Conservation (phyloP, 2,888 invertebrate species). For the Epirrita christyi region DNA sequence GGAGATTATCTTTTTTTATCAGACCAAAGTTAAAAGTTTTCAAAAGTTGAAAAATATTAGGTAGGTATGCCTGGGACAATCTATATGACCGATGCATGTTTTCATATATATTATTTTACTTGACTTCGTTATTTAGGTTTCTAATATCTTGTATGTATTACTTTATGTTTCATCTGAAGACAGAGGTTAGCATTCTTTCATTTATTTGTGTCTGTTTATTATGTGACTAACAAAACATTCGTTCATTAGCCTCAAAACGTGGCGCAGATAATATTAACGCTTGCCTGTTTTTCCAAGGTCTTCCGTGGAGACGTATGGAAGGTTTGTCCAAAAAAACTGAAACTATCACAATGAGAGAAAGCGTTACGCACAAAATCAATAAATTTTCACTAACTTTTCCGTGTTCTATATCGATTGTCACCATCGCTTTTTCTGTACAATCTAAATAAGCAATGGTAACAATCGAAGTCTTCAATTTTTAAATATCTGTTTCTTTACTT, state of each 20-base stretch:
- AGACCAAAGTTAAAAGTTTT: too few relatives aligned
- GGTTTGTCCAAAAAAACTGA: conserved; percentile 83
- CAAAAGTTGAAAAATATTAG: too few relatives aligned
- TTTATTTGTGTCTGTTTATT: conserved; percentile 34
- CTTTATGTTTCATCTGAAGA: conserved; percentile 18
- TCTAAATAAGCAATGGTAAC: conserved; percentile 60
- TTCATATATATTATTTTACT: not conserved
- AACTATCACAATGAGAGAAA: conserved; percentile 73
- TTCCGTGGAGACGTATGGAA: conserved; percentile 87
- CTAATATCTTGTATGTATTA: conserved; percentile 4
- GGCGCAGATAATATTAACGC: conserved; percentile 75
- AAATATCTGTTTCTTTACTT: conserved; percentile 75
- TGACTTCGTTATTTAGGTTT: not conserved
- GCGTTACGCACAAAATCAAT: conserved; percentile 71
- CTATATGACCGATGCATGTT: conserved; percentile 12
- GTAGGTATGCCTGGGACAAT: not conserved
- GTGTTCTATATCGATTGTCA: conserved; percentile 63
- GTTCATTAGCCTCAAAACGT: conserved; percentile 70
- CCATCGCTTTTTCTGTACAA: conserved; percentile 52
- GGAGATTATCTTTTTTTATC: too few relatives aligned
- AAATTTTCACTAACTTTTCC: conserved; percentile 57
- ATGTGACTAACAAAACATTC: conserved; percentile 56
- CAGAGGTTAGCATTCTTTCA: conserved; percentile 35
- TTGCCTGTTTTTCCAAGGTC: conserved; percentile 85
- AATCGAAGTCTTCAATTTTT: conserved; percentile 60